Evolutionary conservation across 2,797 vertebrate species (phyloP).

Genomic region (Diceros bicornis): DNA sequence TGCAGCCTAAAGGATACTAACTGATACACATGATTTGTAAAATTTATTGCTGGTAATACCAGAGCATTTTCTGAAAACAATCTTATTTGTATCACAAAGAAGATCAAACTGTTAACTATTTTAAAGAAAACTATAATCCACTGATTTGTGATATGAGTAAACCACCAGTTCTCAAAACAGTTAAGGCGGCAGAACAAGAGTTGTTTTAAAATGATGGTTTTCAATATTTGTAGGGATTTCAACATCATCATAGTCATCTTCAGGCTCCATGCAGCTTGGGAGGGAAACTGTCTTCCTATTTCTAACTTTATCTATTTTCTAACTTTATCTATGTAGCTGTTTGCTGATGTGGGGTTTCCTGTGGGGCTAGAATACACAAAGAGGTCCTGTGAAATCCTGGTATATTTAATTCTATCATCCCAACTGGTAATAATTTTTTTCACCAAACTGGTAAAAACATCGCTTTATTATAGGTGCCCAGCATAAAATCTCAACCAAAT

Average conservation of each 20-base stretch:
- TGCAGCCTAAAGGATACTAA: background rate
- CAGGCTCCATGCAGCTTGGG: background rate
- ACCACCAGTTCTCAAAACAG: background rate
- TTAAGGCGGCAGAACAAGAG: background rate
- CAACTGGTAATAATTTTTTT: conserved; percentile 8
- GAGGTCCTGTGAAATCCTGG: background rate
- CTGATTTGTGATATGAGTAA: background rate
- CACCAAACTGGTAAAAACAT: background rate
- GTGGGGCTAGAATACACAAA: background rate
- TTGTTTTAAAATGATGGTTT: conserved; percentile 17
- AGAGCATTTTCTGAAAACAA: background rate
- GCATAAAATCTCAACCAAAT: background rate
- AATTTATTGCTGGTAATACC: background rate
- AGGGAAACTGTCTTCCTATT: conserved; percentile 8
- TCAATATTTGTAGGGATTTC: background rate
- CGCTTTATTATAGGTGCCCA: background rate
- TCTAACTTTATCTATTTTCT: conserved; percentile 7
- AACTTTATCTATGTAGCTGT: background rate
- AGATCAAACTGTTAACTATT: conserved; percentile 10
- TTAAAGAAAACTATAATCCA: background rate
- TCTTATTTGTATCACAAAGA: background rate
- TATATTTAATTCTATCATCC: background rate
- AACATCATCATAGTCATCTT: background rate
- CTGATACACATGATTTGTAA: background rate
- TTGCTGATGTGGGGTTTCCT: background rate